Evolutionary conservation across 2,888 invertebrate species (phyloP), one percentile per base, ranked within the genome.

Genomic region (Netelia melanura): DNA sequence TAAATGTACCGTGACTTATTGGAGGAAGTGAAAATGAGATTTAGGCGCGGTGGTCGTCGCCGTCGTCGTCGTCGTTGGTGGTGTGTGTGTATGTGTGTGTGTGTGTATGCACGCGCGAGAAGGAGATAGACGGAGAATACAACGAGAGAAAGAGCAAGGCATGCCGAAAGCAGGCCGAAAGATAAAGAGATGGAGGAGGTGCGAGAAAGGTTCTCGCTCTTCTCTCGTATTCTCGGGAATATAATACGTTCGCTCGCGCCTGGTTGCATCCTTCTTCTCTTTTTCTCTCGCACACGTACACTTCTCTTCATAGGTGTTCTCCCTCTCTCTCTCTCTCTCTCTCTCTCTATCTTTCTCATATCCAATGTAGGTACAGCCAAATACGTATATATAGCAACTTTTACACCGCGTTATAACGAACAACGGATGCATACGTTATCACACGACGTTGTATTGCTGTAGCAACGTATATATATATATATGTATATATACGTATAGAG

Each of bases 1-100:
- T 91, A 92, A 92, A 92, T 89, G 92, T 90, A 90, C 90, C 92
- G 91, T 92, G 92, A 92, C 92, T 92, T 92, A 92, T 92, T 91
- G 91, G 89, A 89, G 86, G 87, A 88, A 85, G 85, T 85, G 85
- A 85, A 85, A 85, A 85, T 85, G 85, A 82, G 85, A 85, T 82
- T 82, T 85, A 85, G 85, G 85, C 85, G 62, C 74, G 85, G 77
- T 71, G 85, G 65, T 68, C 78, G 72, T 65, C 65, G 74, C 61
- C 65, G 61, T 81, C 62, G 25, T 23, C 61, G 62, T 6, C 72
- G 61, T 58, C 43, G 58, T 78, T 17, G 54, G 54, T n/a, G 54
- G 54, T 54, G 14, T 17, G 54, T 17, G n/a, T n/a, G n/a, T n/a
- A n/a, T n/a, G 74, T 44, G 75, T 30, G 48, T 48, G 23, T 44